Base-by-base conservation (phyloP, 2,888 invertebrate species). In the Drosophila pegasa region DNA sequence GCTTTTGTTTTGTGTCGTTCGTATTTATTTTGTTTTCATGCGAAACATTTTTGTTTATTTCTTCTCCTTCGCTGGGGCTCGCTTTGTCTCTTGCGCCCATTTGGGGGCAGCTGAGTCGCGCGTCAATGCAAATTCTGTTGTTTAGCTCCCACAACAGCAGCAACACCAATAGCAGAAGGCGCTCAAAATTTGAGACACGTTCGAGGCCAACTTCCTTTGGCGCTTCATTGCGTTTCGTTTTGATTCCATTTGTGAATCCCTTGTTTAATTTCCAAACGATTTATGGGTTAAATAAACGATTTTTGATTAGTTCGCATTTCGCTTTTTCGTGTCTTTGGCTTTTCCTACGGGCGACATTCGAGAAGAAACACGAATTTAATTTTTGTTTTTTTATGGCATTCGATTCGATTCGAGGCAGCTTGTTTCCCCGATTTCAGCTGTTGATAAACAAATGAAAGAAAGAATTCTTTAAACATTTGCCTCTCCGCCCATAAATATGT, bases 201-300 rank as follows among this genome's bases (percentile, higher is more conserved):
- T 60, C 80, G 47, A 25, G 63, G 52, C 63, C 64, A 69, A 84
- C 71, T 75, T 81, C 71, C 63, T 68, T 66, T 63, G 66, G 52
- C 56, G 54, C 60, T 68, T 61, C 52, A 25, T 41, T 37, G 51
- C 31, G 54, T 43, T 55, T 22, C 8, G 51, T 47, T 57, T n/a
- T n/a, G n/a, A 41, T 47, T 38, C 35, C 14, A 52, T 54, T 62
- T 59, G 33, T 35, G 57, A 52, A 41, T 59, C 56, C 74, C 68
- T 69, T 69, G 72, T 70, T 78, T 76, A 58, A 69, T 64, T 65
- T 67, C 65, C 48, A 52, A 63, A 77, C 76, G 73, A 83, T 83
- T 83, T 83, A 83, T 83, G 88, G 82, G 73, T 87, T 83, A 83
- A 85, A 82, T 87, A 82, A 85, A 83, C 88, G 86, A 70, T 82